Percentiles rank a stretch among this genome's conserved stretches.
Evolutionary conservation across 2,113 vertebrate genomes (phyloP).

Genomic region (Bettongia penicillata): DNA sequence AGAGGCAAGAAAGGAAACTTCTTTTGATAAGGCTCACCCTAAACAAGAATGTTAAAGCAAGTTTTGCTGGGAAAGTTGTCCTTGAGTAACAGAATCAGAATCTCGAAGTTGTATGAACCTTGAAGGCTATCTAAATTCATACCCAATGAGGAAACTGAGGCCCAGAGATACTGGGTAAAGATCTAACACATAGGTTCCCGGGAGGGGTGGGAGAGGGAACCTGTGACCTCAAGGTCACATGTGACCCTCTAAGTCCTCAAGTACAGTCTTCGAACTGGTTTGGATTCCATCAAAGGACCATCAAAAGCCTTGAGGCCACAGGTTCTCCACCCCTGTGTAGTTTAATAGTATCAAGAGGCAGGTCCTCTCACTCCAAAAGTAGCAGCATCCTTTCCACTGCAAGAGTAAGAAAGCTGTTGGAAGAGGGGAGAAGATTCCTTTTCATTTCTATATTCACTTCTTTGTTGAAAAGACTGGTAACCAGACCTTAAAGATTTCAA

Average conservation of each 20-base stretch:
- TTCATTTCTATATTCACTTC: not conserved
- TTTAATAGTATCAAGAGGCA: not conserved
- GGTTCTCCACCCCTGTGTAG: too few relatives aligned
- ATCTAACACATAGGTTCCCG: not conserved
- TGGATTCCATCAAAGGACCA: too few relatives aligned
- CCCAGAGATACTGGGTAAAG: not conserved
- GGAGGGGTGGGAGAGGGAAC: too few relatives aligned
- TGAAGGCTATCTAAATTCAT: not conserved
- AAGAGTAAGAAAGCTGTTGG: not conserved
- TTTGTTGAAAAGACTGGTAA: not conserved
- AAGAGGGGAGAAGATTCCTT: not conserved
- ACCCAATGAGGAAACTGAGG: not conserved
- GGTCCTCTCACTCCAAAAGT: not conserved
- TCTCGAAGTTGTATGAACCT: not conserved
- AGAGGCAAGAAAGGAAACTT: not conserved
- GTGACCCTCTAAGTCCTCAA: too few relatives aligned
- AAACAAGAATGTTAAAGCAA: not conserved
- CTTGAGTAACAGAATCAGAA: not conserved
- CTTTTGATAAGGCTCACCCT: not conserved
- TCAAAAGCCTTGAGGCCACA: too few relatives aligned
- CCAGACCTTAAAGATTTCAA: too few relatives aligned
- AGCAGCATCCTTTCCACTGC: not conserved
- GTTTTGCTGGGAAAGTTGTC: not conserved
- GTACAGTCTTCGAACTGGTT: too few relatives aligned
- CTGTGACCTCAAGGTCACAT: too few relatives aligned